Evolutionary conservation across 2,113 vertebrate species (phyloP).

Genomic region (Crotalus tigris): DNA sequence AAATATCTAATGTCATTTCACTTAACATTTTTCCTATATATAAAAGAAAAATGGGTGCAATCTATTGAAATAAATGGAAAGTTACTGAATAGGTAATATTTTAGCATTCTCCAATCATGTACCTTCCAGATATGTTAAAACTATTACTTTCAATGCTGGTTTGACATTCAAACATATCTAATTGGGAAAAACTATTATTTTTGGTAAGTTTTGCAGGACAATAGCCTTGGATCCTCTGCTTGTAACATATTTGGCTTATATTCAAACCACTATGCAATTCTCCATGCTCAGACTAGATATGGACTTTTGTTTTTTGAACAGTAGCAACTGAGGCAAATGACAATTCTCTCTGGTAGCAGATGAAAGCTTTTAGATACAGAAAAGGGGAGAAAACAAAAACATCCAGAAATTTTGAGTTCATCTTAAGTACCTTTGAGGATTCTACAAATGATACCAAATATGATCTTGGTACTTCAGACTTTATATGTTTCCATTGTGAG

Average conservation of each 20-base stretch:
- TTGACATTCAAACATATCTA: not conserved
- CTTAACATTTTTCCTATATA: not conserved
- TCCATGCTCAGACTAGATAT: not conserved
- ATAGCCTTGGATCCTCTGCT: not conserved
- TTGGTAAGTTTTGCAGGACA: not conserved
- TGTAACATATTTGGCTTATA: not conserved
- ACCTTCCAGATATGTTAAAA: not conserved
- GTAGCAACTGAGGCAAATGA: not conserved
- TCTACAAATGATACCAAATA: constrained; percentile 26
- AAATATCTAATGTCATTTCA: constrained; percentile 49
- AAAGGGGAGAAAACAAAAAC: not conserved
- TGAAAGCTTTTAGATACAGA: not conserved
- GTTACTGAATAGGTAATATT: not conserved
- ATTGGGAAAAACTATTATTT: not conserved
- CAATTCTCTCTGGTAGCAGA: not conserved
- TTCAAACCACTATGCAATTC: not conserved
- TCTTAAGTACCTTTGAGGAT: not conserved
- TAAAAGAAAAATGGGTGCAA: constrained; percentile 31
- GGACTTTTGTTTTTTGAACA: not conserved
- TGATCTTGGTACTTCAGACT: constrained; percentile 31
- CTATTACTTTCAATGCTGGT: not conserved
- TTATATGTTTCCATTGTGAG: constrained; percentile 25
- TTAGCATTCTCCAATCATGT: not conserved
- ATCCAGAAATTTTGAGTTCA: not conserved
- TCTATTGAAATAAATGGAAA: not conserved